Percentiles rank a stretch among this genome's conserved stretches.
phyloP scores from a whole-genome alignment of 2,797 vertebrate species.

The Sebastolobus altivelis region DNA sequence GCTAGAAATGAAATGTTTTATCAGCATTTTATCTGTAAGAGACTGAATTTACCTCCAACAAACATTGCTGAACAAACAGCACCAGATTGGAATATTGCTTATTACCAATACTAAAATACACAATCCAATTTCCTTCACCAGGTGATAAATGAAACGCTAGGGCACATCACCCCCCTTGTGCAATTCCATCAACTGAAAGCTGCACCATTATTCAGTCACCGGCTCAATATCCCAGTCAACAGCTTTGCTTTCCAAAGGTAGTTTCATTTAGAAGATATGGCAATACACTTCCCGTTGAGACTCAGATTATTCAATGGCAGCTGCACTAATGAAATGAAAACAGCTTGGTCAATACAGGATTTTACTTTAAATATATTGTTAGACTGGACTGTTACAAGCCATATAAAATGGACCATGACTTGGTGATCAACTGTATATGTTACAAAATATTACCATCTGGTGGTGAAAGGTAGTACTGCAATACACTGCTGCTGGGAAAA shows the following conservation, averaged over 20 bases:
- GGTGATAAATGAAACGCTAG: neutral
- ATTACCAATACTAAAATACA: neutral
- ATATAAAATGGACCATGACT: neutral
- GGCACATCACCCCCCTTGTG: neutral
- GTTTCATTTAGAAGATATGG: slow-evolving; percentile 12
- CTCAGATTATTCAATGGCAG: neutral
- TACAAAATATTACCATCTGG: slow-evolving; percentile 66
- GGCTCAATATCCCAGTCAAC: slow-evolving; percentile 4
- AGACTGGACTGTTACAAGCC: neutral
- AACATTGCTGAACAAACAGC: neutral
- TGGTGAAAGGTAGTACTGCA: slow-evolving; percentile 57
- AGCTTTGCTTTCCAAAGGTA: slow-evolving; percentile 14
- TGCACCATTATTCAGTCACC: neutral
- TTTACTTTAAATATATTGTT: slow-evolving; percentile 4
- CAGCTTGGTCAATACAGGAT: slow-evolving; percentile 2
- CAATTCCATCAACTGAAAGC: slow-evolving; percentile 23
- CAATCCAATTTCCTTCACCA: neutral
- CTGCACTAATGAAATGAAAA: slow-evolving; percentile 4
- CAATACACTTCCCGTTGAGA: neutral
- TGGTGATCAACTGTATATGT: neutral
- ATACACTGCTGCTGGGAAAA: neutral
- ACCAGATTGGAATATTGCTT: neutral
- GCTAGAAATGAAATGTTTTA: neutral
- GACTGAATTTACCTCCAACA: neutral
- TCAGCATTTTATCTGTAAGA: neutral